Evolutionary conservation across 2,113 vertebrate genomes (phyloP), one percentile per base, ranked within the genome.

Genomic region (Dryoscopus gambensis): DNA sequence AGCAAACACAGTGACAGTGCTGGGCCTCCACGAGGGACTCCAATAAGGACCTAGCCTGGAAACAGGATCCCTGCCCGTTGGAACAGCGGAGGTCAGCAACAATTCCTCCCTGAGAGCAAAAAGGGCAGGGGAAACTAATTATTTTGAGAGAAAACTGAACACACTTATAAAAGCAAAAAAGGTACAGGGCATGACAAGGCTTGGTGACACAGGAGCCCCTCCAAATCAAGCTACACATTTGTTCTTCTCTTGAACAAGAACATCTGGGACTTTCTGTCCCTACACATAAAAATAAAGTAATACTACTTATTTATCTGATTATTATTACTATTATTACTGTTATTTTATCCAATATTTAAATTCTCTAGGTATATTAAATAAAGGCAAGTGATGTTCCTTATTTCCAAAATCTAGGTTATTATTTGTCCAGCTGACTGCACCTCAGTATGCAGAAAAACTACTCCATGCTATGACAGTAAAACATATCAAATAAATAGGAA

Each of bases 31-130:
- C 0, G 0, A 42, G 20, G 39, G 30, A 71, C 59, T 52, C 50
- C 55, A 33, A 1, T 5, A 42, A 74, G 31, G 24, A 84, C 20
- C 67, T 13, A 44, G 40, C 28, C 76, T 60, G 76, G 22, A 86
- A 76, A 80, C 24, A n/a, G 49, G 30, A 88, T 47, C 81, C 39
- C 65, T 73, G 67, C 79, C 65, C 0, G 0, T 11, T 42, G 52
- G n/a, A 74, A 87, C 0, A 0, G 59, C 35, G 17, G 5, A 17
- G 44, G 13, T 60, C 62, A 37, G 53, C 57, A 44, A 24, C 7
- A 76, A 20, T 14, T 17, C n/a, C 53, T 60, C 76, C 15, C 2
- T 0, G 9, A 68, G 14, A 33, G 28, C 15, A 53, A 21, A 70
- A 56, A 37, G 9, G 19, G n/a, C 7, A 24, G 18, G 18, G 15